Base-by-base conservation (phyloP, 1,140 invertebrate genomes). In the Camponotus pennsylvanicus region DNA sequence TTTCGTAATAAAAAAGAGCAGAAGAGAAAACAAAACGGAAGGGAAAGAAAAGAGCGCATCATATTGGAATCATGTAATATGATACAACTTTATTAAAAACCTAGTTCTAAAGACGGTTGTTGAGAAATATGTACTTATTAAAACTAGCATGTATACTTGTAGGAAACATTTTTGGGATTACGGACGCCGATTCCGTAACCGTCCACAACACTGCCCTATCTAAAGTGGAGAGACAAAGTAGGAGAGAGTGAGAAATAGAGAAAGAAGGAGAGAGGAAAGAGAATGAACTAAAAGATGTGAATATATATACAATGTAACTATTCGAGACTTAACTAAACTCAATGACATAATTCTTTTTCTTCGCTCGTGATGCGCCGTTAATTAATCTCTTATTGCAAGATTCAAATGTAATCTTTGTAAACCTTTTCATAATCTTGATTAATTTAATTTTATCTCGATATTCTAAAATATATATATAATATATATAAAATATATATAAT, bases 171-270 rank as follows among this genome's bases (percentile, higher is more conserved):
- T 91, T 91, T 94, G 91, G 93, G 93, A 93, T 94, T 93, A 94
- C 94, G 94, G 94, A 94, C 91, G 63, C 75, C 91, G 61, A 85
- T 86, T 94, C 93, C 94, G 94, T 94, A 94, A 92, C 92, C 93
- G 93, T 94, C 93, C 93, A 94, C 92, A 91, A 94, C 94, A 94
- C 94, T 94, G 94, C 93, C 94, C 93, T 93, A 90, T 92, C 88
- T 91, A 92, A 91, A 89, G 88, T 89, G 70, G 88, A 88, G 49
- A 83, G 85, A 82, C 71, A 80, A 85, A 86, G 18, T 85, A 70
- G 82, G 84, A n/a, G 15, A 52, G 18, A n/a, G 45, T 21, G 21
- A 49, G n/a, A 86, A 15, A 45, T 21, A 52, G 9, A 9, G 15
- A 61, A 21, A 76, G 9, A 49, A 27, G 67, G 13, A 27, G 21